phyloP scores from a whole-genome alignment of 2,797 vertebrate genomes.

The Paratrypauchen microcephalus region DNA sequence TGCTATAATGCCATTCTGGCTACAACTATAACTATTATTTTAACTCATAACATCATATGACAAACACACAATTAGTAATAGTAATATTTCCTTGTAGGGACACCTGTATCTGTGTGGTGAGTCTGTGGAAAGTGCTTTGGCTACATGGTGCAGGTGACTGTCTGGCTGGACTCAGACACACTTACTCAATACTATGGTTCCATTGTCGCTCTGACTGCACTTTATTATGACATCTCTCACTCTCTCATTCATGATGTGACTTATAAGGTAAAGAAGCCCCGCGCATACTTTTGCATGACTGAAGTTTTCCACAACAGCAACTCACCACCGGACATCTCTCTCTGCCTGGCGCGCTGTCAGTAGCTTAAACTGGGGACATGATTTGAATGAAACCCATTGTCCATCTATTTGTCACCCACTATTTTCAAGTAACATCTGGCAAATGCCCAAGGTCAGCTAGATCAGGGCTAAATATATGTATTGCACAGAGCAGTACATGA shows the following conservation, averaged over 20 bases:
- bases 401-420: slow-evolving; percentile 76
- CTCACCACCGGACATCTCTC: slow-evolving; percentile 61
- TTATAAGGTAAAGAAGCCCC: slow-evolving; percentile 71
- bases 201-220: slow-evolving; percentile 42
- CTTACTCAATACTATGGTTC: slow-evolving; percentile 39
- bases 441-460: slow-evolving; percentile 54
- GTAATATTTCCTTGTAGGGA: neutral
- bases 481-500: slow-evolving; percentile 31
- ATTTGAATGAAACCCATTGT: slow-evolving; percentile 75
- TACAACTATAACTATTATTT: neutral
- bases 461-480: slow-evolving; percentile 69
- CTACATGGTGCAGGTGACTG: slow-evolving; percentile 36
- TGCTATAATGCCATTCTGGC: neutral
- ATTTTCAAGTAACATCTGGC: slow-evolving; percentile 71
- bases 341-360: slow-evolving; percentile 47
- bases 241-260: slow-evolving; percentile 70
- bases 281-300: slow-evolving; percentile 59
- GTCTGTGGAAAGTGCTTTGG: slow-evolving; percentile 17
- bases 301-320: slow-evolving; percentile 76
- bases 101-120: neutral
- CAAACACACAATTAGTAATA: neutral
- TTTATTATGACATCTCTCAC: slow-evolving; percentile 57
- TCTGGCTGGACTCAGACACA: slow-evolving; percentile 26
- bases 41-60: neutral
- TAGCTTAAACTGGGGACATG: slow-evolving; percentile 55